Evolutionary conservation across 2,797 vertebrate genomes (phyloP), one percentile per base, ranked within the genome.

Genomic region (Aldrovandia affinis): DNA sequence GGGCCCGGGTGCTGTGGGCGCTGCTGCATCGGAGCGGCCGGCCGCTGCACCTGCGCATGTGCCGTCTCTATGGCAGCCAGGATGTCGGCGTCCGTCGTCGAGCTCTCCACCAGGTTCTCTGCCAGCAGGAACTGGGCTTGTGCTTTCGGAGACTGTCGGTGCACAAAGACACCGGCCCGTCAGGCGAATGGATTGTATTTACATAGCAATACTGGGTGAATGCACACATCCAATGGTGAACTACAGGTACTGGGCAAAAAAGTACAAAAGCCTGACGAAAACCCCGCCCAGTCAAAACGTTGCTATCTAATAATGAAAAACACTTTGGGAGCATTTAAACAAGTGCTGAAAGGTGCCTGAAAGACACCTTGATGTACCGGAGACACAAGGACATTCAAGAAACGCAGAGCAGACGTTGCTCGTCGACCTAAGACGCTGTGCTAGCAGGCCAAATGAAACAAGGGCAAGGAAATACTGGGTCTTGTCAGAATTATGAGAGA

Each of bases 61-160:
- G 88, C 83, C 0, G 36, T 87, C 80, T 91, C 94, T 90, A 95
- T 90, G 83, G 90, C 90, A 91, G 89, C 90, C 81, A 94, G 85
- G 81, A 92, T 92, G 86, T 92, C 91, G 82, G 88, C 88, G 70
- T 95, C 95, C 80, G 93, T 80, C 78, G 83, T 20, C 5, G 87
- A 84, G 78, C 89, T 89, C 54, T 91, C 90, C 42, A 91, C 85
- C 30, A 94, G 87, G 6, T 87, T 90, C 91, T 96, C 94, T 90
- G 93, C 92, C 84, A 91, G 86, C 84, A 95, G 92, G 91, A 95
- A 94, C 87, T 93, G 93, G 86, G 85, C 87, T n/a, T 63, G 89
- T 92, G 86, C 94, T 95, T 78, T 94, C 94, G 91, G 94, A 95
- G 93, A 96, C 96, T 96, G 81, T 55, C 25, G 54, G 84, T 28